Evolutionary conservation across 2,113 vertebrate genomes (phyloP), one percentile per base, ranked within the genome.

Genomic region (Brachypodius melanocephalos): DNA sequence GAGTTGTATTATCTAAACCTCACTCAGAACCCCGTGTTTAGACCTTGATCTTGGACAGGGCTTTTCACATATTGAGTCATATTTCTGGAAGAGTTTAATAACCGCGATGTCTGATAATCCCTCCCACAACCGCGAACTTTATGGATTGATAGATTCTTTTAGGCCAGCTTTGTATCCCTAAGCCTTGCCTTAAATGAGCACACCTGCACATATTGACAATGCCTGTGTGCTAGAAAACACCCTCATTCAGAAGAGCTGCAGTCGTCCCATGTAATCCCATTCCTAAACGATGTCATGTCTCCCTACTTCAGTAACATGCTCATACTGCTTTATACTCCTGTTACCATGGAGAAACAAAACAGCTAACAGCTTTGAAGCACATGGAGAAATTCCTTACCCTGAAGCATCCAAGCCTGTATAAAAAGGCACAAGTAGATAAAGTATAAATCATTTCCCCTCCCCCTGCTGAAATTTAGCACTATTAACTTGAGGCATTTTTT

Each of bases 341-440:
- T 97, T 95, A 86, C 95, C 88, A 93, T 94, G 92, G 90, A 90
- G 72, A 96, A 96, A 86, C 78, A 94, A 96, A 95, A 93, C 88
- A 90, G 75, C 77, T 85, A 91, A 79, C 49, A 89, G 88, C 63
- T 81, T 57, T 78, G 72, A 88, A 75, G 48, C 72, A 90, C 65
- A 86, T 57, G 71, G 77, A 81, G 82, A 86, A 22, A 59, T 88
- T 76, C 65, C 66, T 89, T 91, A 59, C 16, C 63, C 65, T 66
- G 67, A 93, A 85, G 29, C 48, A 78, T 55, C 85, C 72, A 73
- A 83, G 43, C 18, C 48, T 69, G 14, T 67, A 68, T n/a, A 62
- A 16, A 66, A 83, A 83, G 22, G 11, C 67, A 89, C 26, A 75
- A 46, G 42, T 58, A 72, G 26, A 46, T 69, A 59, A 76, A 95